Evolutionary conservation across 1,140 invertebrate species (phyloP).

Genomic region (Orius laevigatus): DNA sequence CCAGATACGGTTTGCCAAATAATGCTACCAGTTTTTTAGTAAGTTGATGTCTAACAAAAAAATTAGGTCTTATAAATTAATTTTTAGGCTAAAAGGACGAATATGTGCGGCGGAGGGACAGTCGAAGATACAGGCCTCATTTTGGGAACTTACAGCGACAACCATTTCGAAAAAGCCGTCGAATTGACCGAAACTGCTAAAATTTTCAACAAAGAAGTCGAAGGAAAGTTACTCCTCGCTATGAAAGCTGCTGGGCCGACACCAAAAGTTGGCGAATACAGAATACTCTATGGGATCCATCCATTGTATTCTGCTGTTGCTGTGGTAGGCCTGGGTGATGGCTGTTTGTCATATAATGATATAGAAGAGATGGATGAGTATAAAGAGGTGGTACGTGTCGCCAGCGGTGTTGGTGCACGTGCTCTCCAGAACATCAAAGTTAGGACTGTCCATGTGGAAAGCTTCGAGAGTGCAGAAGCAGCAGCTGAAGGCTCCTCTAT

Average conservation of each 20-base stretch:
- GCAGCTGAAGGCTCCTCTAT: slow-evolving; percentile 55
- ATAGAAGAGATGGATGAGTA: slow-evolving; percentile 48
- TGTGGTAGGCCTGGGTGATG: slow-evolving; percentile 51
- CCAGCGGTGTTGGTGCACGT: slow-evolving; percentile 44
- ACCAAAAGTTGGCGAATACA: slow-evolving; percentile 36
- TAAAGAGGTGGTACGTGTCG: slow-evolving; percentile 43
- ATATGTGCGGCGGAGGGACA: no score
- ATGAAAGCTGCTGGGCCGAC: slow-evolving; percentile 11
- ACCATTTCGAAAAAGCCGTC: no score
- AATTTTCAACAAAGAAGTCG: no score
- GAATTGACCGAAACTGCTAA: no score
- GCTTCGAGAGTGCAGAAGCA: slow-evolving; percentile 50
- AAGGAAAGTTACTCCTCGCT: no score
- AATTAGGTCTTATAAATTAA: no score
- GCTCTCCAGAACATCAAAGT: slow-evolving; percentile 38
- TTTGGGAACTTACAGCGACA: no score
- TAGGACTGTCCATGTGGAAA: slow-evolving; percentile 46
- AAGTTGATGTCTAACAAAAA: no score
- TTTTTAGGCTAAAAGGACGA: no score
- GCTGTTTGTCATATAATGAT: slow-evolving; percentile 36
- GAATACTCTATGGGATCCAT: slow-evolving; percentile 43
- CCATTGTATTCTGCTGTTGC: slow-evolving; percentile 42
- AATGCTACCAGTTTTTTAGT: no score
- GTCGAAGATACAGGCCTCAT: no score
- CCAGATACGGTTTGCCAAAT: no score